Percentiles rank a stretch among this genome's conserved stretches.
Evolutionary conservation across 2,888 invertebrate genomes (phyloP).

Genomic region (Carpatolechia fugitivella): DNA sequence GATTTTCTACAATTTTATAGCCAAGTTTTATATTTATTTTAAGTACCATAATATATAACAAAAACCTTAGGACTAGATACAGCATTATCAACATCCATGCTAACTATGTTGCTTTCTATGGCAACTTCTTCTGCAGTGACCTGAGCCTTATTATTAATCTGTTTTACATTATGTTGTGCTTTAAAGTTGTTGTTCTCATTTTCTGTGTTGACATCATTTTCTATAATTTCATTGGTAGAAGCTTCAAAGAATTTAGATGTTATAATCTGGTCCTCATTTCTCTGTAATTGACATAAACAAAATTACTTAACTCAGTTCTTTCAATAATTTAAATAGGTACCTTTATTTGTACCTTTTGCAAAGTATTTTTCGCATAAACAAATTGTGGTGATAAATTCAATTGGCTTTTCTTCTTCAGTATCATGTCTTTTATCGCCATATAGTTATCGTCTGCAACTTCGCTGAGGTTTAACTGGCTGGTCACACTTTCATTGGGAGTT

Average conservation of each 20-base stretch:
- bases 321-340: neutral
- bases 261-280: constrained; percentile 36
- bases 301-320: too few relatives aligned
- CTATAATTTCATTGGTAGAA: constrained; percentile 21
- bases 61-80: constrained; percentile 34
- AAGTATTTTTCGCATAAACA: constrained; percentile 52
- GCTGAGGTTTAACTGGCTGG: constrained; percentile 41
- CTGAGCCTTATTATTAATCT: constrained; percentile 14
- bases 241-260: constrained; percentile 57
- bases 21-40: neutral
- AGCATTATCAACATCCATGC: constrained; percentile 23
- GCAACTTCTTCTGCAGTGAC: neutral
- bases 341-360: constrained; percentile 33
- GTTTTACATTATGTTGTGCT: neutral
- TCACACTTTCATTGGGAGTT: constrained; percentile 32
- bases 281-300: constrained; percentile 33
- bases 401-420: constrained; percentile 57
- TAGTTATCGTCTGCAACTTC: constrained; percentile 45
- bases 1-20: neutral
- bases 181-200: neutral
- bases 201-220: constrained; percentile 10
- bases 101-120: constrained; percentile 14
- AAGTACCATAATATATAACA: neutral
- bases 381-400: constrained; percentile 62
- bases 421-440: constrained; percentile 51